Evolutionary conservation across 2,797 vertebrate species (phyloP).

Genomic region (Siniperca obscura): DNA sequence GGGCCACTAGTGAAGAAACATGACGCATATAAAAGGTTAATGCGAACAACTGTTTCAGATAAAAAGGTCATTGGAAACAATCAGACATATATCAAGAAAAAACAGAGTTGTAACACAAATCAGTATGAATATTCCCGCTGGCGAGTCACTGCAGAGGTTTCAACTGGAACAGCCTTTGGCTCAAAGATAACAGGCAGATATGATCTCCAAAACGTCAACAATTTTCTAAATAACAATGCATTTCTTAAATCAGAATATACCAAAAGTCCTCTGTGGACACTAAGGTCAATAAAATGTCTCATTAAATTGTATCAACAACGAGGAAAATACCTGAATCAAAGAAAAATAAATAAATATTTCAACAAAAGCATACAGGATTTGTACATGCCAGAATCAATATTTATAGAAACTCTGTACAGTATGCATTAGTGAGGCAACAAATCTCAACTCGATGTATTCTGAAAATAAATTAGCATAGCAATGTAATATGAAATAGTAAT

Average conservation of each 20-base stretch:
- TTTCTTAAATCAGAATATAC: slow-evolving; percentile 14
- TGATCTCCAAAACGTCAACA: slow-evolving; percentile 18
- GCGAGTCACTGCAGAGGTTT: slow-evolving; percentile 33
- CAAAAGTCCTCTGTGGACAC: slow-evolving; percentile 3
- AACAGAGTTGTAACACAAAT: slow-evolving; percentile 41
- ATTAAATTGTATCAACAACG: slow-evolving; percentile 5
- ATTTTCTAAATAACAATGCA: slow-evolving; percentile 12
- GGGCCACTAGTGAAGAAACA: slow-evolving; percentile 75
- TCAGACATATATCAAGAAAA: slow-evolving; percentile 62
- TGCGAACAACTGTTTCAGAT: slow-evolving; percentile 71
- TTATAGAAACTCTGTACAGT: slow-evolving; percentile 9
- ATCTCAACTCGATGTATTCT: neutral
- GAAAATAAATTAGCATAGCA: slow-evolving; percentile 20
- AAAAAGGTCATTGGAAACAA: slow-evolving; percentile 79
- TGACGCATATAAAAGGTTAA: slow-evolving; percentile 79
- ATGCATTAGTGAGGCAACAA: slow-evolving; percentile 22
- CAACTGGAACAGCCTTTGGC: slow-evolving; percentile 15
- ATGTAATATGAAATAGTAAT: slow-evolving; percentile 1
- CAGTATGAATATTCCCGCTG: slow-evolving; percentile 43
- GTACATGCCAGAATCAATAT: slow-evolving; percentile 28
- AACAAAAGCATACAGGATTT: neutral
- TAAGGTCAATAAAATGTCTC: slow-evolving; percentile 10
- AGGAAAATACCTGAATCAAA: neutral
- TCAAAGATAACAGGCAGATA: slow-evolving; percentile 23
- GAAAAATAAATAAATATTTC: slow-evolving; percentile 21